Evolutionary conservation across 2,113 vertebrate genomes (phyloP).

Genomic region (Thryonomys swinderianus): DNA sequence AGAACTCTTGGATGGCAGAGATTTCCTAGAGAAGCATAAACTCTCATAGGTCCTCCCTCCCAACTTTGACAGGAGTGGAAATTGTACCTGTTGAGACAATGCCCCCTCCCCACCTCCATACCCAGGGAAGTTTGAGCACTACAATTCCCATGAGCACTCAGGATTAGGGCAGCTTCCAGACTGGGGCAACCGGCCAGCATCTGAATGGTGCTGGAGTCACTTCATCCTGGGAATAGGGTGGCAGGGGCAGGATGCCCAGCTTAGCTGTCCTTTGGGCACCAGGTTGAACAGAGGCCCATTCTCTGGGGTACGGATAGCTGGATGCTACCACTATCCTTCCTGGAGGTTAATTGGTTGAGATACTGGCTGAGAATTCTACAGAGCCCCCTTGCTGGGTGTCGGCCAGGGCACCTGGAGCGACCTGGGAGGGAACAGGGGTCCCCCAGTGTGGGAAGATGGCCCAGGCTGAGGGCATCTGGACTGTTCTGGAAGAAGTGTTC

Average conservation of each 20-base stretch:
- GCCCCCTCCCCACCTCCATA: background rate
- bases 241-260: background rate
- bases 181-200: background rate
- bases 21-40: background rate
- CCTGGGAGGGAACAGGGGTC: background rate
- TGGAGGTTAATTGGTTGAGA: conserved; percentile 21
- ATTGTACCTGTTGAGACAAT: background rate
- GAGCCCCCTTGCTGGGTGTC: conserved; percentile 10
- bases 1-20: background rate
- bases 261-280: conserved; percentile 62
- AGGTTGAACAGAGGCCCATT: conserved; percentile 69
- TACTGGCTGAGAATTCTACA: background rate
- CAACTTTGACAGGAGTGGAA: background rate
- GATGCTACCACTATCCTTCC: conserved; percentile 17
- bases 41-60: background rate
- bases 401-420: background rate
- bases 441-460: background rate
- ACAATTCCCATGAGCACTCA: conserved; percentile 41
- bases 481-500: background rate
- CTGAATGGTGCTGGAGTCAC: background rate
- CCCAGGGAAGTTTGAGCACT: background rate
- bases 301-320: conserved; percentile 62
- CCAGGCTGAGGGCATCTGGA: background rate
- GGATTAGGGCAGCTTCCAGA: background rate
- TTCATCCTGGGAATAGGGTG: background rate